Evolutionary conservation across 2,797 vertebrate species (phyloP).

Genomic region (Rallus crepitans): DNA sequence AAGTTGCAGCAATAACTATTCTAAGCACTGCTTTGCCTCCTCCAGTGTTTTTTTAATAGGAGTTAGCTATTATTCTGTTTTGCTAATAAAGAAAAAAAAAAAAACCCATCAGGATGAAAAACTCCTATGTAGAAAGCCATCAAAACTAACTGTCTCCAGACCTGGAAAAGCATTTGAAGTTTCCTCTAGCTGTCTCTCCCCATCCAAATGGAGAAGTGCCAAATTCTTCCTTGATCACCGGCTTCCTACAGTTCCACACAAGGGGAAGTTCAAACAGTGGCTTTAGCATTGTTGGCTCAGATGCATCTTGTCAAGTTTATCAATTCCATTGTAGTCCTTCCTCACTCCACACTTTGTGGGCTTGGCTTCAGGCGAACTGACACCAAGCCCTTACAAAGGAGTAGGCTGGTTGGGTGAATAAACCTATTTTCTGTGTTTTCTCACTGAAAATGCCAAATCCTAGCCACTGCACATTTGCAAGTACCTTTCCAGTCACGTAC

Average conservation of each 20-base stretch:
- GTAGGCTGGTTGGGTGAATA: neutral
- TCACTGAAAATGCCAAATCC: neutral
- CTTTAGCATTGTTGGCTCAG: neutral
- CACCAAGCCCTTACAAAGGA: neutral
- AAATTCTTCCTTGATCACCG: neutral
- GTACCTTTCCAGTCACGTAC: neutral
- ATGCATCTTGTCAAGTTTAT: neutral
- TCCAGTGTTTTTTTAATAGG: neutral
- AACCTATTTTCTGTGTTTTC: neutral
- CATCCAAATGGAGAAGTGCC: neutral
- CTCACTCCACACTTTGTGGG: neutral
- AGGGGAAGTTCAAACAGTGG: neutral
- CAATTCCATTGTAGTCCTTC: neutral
- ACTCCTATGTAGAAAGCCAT: neutral
- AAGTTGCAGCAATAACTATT: conserved; percentile 10
- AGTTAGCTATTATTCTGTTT: conserved; percentile 18
- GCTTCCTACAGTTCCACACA: neutral
- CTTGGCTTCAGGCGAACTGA: neutral
- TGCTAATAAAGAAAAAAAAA: conserved; percentile 18
- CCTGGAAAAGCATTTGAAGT: neutral
- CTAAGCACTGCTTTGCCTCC: conserved; percentile 16
- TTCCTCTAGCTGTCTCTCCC: neutral
- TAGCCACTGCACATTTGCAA: neutral
- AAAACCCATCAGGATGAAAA: neutral
- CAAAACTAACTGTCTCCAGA: neutral